These are phyloP conservation scores for Cepphus grylle DNA, from an alignment of 2,113 vertebrate species.

Conservation along the genomic window DNA sequence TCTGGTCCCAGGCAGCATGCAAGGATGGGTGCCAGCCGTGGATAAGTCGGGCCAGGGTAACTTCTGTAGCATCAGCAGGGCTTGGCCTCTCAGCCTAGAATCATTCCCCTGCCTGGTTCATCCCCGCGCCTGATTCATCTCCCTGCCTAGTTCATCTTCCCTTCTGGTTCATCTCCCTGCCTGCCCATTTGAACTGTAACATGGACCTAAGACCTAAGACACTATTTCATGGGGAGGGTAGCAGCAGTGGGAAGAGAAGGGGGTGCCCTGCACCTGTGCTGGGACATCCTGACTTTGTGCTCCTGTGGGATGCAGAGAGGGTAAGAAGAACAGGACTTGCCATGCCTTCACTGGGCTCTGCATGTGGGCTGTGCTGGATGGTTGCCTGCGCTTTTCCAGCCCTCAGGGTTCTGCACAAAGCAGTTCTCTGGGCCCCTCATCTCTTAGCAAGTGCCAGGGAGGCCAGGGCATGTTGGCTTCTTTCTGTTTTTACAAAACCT, in stretches of 20 bases:
- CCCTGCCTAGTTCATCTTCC: no score
- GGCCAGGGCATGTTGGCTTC: background rate
- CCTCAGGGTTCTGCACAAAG: background rate
- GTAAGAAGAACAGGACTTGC: background rate
- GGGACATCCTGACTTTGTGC: background rate
- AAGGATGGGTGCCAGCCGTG: background rate
- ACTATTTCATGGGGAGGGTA: accelerated
- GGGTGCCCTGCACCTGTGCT: accelerated
- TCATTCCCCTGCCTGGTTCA: background rate
- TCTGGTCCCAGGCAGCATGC: background rate
- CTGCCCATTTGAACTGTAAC: background rate
- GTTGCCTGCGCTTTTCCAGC: background rate
- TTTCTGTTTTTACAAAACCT: background rate
- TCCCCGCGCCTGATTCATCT: background rate
- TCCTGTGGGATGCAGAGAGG: background rate
- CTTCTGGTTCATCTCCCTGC: background rate
- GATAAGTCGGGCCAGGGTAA: background rate
- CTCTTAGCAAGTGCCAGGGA: background rate
- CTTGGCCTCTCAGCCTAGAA: background rate
- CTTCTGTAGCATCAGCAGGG: background rate
- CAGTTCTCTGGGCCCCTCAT: background rate
- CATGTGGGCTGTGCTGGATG: background rate
- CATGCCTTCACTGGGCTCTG: accelerated
- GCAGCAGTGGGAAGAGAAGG: background rate
- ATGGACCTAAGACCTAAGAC: background rate